Evolutionary conservation across 1,140 invertebrate species (phyloP).

Genomic region (Chlorops oryzae): DNA sequence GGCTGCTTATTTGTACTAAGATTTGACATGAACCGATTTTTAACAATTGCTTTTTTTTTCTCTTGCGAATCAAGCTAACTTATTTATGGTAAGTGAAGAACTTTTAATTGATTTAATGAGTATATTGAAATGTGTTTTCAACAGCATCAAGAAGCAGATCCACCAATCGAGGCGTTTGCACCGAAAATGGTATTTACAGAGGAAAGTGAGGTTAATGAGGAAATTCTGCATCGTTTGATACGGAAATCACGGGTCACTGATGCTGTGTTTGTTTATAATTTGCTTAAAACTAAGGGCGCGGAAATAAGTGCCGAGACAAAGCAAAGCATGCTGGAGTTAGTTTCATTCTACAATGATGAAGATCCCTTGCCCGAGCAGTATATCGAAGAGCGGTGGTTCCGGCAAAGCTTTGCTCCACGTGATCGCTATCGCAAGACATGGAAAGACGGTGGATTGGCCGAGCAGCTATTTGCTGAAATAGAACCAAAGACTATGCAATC

Average conservation of each 20-base stretch:
- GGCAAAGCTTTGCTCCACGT: constrained; percentile 46
- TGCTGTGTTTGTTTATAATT: constrained; percentile 65
- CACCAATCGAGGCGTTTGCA: constrained; percentile 60
- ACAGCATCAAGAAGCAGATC: constrained; percentile 53
- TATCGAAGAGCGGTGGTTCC: constrained; percentile 74
- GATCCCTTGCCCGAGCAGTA: constrained; percentile 61
- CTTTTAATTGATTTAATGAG: background rate
- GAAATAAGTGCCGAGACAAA: constrained; percentile 57
- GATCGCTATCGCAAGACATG: constrained; percentile 62
- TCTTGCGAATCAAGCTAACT: no score
- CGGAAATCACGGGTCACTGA: constrained; percentile 59
- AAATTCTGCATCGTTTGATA: constrained; percentile 60
- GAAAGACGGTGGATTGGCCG: constrained; percentile 65
- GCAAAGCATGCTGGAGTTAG: constrained; percentile 69
- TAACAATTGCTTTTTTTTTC: no score
- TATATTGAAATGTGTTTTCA: background rate
- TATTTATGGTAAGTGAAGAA: constrained; percentile 55
- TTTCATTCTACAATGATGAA: constrained; percentile 75
- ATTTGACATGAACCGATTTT: no score
- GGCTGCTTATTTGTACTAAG: no score
- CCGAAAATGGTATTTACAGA: constrained; percentile 64
- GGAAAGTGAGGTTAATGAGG: constrained; percentile 55
- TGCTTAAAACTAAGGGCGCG: constrained; percentile 58
- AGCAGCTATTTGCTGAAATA: constrained; percentile 60
- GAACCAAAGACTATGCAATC: constrained; percentile 56